Base-by-base conservation (phyloP, 2,113 vertebrate species). In the Lamprotornis superbus region DNA sequence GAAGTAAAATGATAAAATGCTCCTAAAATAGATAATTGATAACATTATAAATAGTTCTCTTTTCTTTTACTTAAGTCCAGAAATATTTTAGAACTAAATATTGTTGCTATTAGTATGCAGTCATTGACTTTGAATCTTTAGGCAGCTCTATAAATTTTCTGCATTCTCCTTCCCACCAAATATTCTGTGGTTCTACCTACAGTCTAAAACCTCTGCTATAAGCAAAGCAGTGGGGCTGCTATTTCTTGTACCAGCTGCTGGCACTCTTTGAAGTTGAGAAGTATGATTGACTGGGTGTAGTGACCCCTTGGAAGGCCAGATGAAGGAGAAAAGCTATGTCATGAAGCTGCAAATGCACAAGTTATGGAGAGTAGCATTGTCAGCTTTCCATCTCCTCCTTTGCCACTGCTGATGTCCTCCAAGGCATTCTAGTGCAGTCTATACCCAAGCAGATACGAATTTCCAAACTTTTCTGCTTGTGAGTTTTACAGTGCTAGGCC, bases 251-350 rank as follows among this genome's bases (percentile, higher is more conserved):
- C 12, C 19, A 35, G 30, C 53, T n/a, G 57, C 67, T 77, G 50
- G 20, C 40, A 59, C 28, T 74, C 14, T 33, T 94, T 53, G 84
- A 75, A 89, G 49, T 44, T 52, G 30, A 37, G 16, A 33, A 6
- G 11, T 78, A 8, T 83, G 44, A 64, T 56, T 94, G 68, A 76
- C 20, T 46, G 9, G 30, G 17, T 3, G 0, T 60, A 37, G 30
- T 9, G 13, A 42, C 68, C 39, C 47, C 18, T 56, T 15, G 9
- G 12, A 77, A 44, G 25, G 27, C 31, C 35, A 27, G 25, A 31
- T 0, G 0, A 86, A 71, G 57, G 31, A 56, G 18, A 75, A 16
- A 65, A 50, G 18, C 40, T 28, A 1, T n/a, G 39, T 68, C 4
- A 8, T 25, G 24, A 39, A 50, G 24, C 31, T 63, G 20, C 28